Conservation (phyloP, 1,140 invertebrate genomes). For the Notospermus geniculatus region DNA sequence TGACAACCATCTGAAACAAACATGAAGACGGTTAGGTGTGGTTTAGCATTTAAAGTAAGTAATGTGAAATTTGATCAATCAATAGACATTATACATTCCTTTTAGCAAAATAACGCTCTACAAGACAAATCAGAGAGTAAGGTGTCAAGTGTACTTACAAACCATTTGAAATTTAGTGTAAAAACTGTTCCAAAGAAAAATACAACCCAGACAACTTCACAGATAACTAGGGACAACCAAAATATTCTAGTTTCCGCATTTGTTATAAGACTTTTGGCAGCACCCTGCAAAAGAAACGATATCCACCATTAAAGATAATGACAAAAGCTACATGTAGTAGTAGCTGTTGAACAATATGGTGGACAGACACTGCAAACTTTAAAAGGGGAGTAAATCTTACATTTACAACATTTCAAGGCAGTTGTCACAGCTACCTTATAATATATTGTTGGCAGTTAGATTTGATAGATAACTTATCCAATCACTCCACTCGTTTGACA, state of each 20-base stretch:
- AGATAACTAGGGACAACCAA: constrained; percentile 85
- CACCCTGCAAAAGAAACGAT: constrained; percentile 60
- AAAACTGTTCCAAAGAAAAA: constrained; percentile 86
- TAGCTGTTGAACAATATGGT: too few species aligned
- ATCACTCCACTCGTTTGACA: background rate
- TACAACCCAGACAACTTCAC: constrained; percentile 82
- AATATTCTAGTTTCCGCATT: constrained; percentile 83
- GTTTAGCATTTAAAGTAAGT: background rate
- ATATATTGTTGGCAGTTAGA: background rate
- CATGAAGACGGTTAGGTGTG: background rate
- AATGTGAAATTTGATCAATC: constrained; percentile 12
- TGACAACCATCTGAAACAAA: constrained; percentile 71
- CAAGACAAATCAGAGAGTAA: constrained; percentile 13
- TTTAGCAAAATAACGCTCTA: constrained; percentile 3
- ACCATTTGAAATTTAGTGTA: constrained; percentile 88
- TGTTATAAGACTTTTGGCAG: constrained; percentile 61
- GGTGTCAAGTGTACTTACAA: constrained; percentile 65
- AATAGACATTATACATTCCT: constrained; percentile 15
- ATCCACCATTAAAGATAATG: constrained; percentile 3
- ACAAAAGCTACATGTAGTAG: too few species aligned
- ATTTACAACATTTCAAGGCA: constrained; percentile 52
- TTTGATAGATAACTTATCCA: too few species aligned
- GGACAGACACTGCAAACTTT: too few species aligned
- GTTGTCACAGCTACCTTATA: constrained; percentile 33
- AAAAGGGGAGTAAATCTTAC: too few species aligned